Base-by-base conservation (phyloP, 2,113 vertebrate genomes). In the Octodon degus region DNA sequence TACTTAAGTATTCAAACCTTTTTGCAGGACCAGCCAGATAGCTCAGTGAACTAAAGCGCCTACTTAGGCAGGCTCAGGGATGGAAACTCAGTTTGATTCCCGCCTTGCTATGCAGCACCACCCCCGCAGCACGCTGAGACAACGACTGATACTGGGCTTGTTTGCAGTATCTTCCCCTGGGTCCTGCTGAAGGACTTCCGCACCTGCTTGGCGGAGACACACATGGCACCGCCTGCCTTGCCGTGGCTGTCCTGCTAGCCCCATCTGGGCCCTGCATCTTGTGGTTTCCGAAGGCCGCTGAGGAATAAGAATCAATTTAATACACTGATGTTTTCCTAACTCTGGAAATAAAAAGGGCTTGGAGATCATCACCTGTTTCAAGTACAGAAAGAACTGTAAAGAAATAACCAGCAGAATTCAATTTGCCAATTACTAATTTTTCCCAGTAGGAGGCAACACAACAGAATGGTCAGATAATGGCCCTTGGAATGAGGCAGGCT, bases 141-240 rank as follows among this genome's bases (percentile, higher is more conserved):
- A 9, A 9, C 8, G 50, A 50, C 50, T 12, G 50, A 50, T 9
- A 50, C 50, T 50, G 50, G 50, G 50, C 11, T 50, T 50, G 50
- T 58, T 95, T 99, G 99, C 84, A 99, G 97, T 22, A 99, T 99
- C 99, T 99, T 99, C 98, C 99, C 99, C 97, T 99, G 99, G 43
- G 99, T 98, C 25, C 99, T 98, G 98, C 98, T 99, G 97, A 99
- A 98, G 97, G 99, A 98, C 89, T 90, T 98, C 97, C 99, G 99
- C 96, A 99, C 97, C 92, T 99, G 99, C 98, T 98, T 99, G 80
- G 99, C 98, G 88, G 99, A 99, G 68, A 99, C 98, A 55, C 99
- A 99, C 0, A 99, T 98, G 5, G 98, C 94, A 53, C 98, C 92
- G 50, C 98, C 99, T 0, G 99, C 93, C 97, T 98, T 98, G 96